These are phyloP conservation scores for Solea solea DNA, from an alignment of 2,113 vertebrate species.

Conservation along the genomic window DNA sequence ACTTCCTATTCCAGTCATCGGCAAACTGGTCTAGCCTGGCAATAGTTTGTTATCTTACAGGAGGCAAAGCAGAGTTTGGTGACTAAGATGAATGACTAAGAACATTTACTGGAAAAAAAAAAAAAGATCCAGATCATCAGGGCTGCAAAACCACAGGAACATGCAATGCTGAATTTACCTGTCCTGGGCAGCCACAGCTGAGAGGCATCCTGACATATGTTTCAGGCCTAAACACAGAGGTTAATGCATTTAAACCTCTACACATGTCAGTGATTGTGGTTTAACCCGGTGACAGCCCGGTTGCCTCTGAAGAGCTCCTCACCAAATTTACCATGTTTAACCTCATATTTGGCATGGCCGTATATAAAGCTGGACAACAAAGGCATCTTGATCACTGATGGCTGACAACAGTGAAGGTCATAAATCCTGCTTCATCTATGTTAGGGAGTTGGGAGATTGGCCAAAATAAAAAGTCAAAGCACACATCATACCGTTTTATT, in stretches of 20 bases:
- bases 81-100: constrained; percentile 37
- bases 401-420: too few relatives aligned
- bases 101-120: constrained; percentile 38
- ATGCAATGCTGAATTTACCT: constrained; percentile 38
- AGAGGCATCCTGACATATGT: constrained; percentile 59
- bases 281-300: constrained; percentile 54
- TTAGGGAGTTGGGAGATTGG: too few relatives aligned
- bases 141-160: constrained; percentile 33
- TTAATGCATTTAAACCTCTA: constrained; percentile 73
- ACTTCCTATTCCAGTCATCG: constrained; percentile 19
- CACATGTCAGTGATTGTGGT: constrained; percentile 81
- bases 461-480: too few relatives aligned
- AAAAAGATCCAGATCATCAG: constrained; percentile 48
- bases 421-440: too few relatives aligned
- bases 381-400: too few relatives aligned
- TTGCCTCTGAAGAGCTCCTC: constrained; percentile 55
- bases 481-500: too few relatives aligned
- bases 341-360: constrained; percentile 47
- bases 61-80: constrained; percentile 9
- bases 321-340: constrained; percentile 39
- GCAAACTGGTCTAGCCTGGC: constrained; percentile 22
- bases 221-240: constrained; percentile 60
- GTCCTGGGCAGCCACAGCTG: constrained; percentile 23
- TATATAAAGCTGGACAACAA: too few relatives aligned
- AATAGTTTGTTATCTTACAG: constrained; percentile 38